phyloP scores from a whole-genome alignment of 2,797 vertebrate species.

The Enteromius fasciolatus region DNA sequence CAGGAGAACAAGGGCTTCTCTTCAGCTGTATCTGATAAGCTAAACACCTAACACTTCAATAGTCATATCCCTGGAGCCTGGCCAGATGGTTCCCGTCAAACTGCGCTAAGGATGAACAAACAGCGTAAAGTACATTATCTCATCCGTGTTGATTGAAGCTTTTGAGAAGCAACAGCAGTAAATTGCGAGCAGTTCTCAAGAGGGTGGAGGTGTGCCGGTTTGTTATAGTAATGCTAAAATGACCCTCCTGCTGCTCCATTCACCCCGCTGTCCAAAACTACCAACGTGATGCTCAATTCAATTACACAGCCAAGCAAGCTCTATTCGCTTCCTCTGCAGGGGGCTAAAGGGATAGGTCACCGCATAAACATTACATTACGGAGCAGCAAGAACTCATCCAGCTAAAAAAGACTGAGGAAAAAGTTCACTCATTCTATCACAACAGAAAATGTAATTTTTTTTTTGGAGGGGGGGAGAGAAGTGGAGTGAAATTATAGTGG shows the following conservation, averaged over 20 bases:
- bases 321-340: neutral
- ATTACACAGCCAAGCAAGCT: slow-evolving; percentile 61
- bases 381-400: neutral
- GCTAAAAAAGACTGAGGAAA: neutral
- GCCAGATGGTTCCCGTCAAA: slow-evolving; percentile 39
- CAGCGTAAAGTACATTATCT: slow-evolving; percentile 39
- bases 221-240: slow-evolving; percentile 28
- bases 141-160: slow-evolving; percentile 38
- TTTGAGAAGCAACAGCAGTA: slow-evolving; percentile 14
- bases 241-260: neutral
- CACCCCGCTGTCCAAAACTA: slow-evolving; percentile 39
- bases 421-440: neutral
- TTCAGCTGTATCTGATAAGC: slow-evolving; percentile 38
- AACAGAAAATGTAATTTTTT: neutral
- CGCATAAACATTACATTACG: slow-evolving; percentile 34
- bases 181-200: slow-evolving; percentile 30
- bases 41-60: slow-evolving; percentile 34
- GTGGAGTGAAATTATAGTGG: no score
- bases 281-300: slow-evolving; percentile 59
- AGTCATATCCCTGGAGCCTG: slow-evolving; percentile 14
- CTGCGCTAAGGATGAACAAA: slow-evolving; percentile 37
- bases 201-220: slow-evolving; percentile 38
- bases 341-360: slow-evolving; percentile 39
- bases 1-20: slow-evolving; percentile 15
- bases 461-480: no score